A percentile compares a stretch with the other conserved stretches of the same genome.
Evolutionary conservation across 1,140 invertebrate genomes (phyloP).

Genomic region (Eueides isabella): DNA sequence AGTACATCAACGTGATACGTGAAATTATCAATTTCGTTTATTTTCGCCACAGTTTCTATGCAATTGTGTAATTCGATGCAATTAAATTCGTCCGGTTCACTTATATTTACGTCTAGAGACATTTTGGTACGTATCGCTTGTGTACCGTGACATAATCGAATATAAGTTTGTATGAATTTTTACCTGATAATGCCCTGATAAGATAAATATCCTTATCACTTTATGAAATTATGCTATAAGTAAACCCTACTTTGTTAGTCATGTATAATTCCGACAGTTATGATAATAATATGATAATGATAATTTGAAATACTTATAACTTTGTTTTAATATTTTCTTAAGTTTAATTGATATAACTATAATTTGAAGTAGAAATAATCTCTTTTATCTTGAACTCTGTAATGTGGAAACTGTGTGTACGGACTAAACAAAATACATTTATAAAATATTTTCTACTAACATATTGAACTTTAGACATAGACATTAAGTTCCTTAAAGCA

Average conservation of each 20-base stretch:
- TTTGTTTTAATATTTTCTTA: too few relatives aligned
- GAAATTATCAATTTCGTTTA: slow-evolving; percentile 57
- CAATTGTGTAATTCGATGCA: slow-evolving; percentile 65
- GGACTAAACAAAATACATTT: too few relatives aligned
- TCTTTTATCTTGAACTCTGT: too few relatives aligned
- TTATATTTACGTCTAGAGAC: slow-evolving; percentile 74
- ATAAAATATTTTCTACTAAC: too few relatives aligned
- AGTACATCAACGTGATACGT: slow-evolving; percentile 68
- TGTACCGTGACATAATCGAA: slow-evolving; percentile 23
- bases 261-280: not conserved
- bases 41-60: slow-evolving; percentile 56
- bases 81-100: slow-evolving; percentile 75
- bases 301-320: too few relatives aligned
- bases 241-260: not conserved
- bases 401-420: too few relatives aligned
- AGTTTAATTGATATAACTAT: too few relatives aligned
- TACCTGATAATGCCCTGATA: not conserved
- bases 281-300: not conserved
- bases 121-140: slow-evolving; percentile 44
- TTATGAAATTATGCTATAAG: not conserved
- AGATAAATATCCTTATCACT: slow-evolving; percentile 3
- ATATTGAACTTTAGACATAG: too few relatives aligned
- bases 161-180: slow-evolving; percentile 16
- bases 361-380: too few relatives aligned
- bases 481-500: too few relatives aligned